A percentile compares a stretch with the other conserved stretches of the same genome.
These are phyloP conservation scores for Toxostoma redivivum DNA, from an alignment of 2,113 vertebrate genomes.

Conservation along the genomic window DNA sequence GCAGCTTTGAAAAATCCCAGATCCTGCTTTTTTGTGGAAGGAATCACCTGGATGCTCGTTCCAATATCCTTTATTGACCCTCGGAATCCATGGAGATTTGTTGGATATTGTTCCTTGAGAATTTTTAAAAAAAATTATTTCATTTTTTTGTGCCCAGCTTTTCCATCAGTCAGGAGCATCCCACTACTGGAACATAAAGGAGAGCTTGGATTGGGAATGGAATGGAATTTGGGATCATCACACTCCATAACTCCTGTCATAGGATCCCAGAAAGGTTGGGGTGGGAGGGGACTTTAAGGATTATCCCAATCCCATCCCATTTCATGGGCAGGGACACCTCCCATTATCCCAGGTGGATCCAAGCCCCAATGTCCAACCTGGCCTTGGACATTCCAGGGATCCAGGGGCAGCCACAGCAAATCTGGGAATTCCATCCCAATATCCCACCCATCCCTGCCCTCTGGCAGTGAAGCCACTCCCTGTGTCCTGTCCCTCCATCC, in stretches of 20 bases:
- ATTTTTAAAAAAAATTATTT: rapidly evolving
- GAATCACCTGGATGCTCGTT: too few species aligned
- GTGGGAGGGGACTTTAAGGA: too few species aligned
- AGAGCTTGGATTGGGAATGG: neutral
- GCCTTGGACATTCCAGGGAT: neutral
- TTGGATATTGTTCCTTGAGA: neutral
- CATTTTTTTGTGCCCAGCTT: rapidly evolving
- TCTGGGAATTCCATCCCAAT: neutral
- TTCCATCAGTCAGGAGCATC: neutral
- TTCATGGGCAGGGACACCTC: neutral
- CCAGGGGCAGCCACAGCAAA: neutral
- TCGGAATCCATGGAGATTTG: rapidly evolving
- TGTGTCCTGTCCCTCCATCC: neutral
- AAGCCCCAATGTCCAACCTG: too few species aligned
- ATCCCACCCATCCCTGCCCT: neutral
- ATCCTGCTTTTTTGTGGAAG: too few species aligned
- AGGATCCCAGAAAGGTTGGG: neutral
- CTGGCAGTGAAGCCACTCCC: neutral
- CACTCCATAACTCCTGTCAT: rapidly evolving
- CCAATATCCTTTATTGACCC: too few species aligned
- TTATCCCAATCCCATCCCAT: neutral
- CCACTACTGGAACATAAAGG: rapidly evolving
- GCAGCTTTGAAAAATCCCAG: too few species aligned
- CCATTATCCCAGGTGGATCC: too few species aligned
- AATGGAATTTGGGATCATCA: neutral